phyloP scores from a whole-genome alignment of 2,888 invertebrate genomes.

The Cyclophora albipunctata region DNA sequence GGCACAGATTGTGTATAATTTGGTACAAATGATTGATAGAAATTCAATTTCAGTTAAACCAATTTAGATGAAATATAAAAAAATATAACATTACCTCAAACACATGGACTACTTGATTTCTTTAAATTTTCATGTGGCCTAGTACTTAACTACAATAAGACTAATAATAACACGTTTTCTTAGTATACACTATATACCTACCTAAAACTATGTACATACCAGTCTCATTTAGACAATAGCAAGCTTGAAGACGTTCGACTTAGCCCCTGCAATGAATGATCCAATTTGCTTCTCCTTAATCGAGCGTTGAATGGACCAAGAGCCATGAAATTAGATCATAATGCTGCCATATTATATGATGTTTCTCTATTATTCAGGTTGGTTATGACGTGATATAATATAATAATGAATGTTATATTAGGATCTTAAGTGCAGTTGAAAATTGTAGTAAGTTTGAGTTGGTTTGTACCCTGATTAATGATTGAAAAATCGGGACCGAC shows the following conservation, averaged over 20 bases:
- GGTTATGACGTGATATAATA: constrained; percentile 3
- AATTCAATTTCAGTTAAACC: no score
- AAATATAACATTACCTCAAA: no score
- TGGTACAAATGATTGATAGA: no score
- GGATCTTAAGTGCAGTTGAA: no score
- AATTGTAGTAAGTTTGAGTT: no score
- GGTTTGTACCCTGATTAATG: no score
- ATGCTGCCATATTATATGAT: constrained; percentile 26
- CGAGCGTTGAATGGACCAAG: constrained; percentile 60
- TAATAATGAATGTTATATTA: neutral
- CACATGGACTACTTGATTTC: no score
- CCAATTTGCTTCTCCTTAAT: constrained; percentile 65
- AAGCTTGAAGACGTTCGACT: constrained; percentile 18
- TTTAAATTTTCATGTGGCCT: no score
- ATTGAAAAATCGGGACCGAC: no score
- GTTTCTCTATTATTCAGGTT: constrained; percentile 10
- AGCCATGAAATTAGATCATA: constrained; percentile 65
- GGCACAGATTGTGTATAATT: no score
- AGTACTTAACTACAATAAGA: no score
- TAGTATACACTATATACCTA: constrained; percentile 10
- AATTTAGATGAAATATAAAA: no score
- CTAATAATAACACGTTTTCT: constrained; percentile 6
- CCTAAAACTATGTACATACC: constrained; percentile 41
- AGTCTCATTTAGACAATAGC: constrained; percentile 43
- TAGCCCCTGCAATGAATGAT: constrained; percentile 55